Percentiles rank a stretch among this genome's conserved stretches.
Conservation (phyloP, 2,797 vertebrate genomes). For the Sphenopsis melanotis region DNA sequence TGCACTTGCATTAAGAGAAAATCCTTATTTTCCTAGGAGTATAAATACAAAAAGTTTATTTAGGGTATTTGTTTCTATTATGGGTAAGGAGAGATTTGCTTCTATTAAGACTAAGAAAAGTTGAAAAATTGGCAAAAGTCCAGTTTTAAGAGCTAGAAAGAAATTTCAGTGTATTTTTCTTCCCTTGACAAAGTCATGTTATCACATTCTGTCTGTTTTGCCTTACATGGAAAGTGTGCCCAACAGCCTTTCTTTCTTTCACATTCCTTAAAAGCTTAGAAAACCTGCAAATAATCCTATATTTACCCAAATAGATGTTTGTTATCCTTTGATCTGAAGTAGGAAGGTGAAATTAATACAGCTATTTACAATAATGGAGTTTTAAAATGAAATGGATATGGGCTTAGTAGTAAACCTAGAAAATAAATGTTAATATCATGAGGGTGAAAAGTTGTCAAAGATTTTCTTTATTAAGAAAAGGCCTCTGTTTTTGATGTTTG, state of each 20-base stretch:
- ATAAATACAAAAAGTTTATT: not conserved
- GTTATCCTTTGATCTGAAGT: not conserved
- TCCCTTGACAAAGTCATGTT: not conserved
- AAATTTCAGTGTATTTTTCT: not conserved
- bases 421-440: not conserved
- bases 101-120: not conserved
- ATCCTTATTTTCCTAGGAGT: not conserved
- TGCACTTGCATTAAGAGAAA: not conserved
- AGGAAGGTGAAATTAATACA: not conserved
- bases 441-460: not conserved
- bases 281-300: not conserved
- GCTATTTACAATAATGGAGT: not conserved
- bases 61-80: not conserved
- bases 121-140: not conserved
- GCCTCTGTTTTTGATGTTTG: not conserved
- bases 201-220: not conserved
- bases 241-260: not conserved
- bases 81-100: not conserved
- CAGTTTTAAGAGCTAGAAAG: not conserved
- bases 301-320: not conserved
- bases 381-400: not conserved
- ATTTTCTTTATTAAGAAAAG: not conserved
- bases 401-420: not conserved
- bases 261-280: not conserved
- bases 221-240: not conserved